These are phyloP conservation scores for Mesoclemmys tuberculata DNA, from an alignment of 2,113 vertebrate genomes.

Conservation along the genomic window DNA sequence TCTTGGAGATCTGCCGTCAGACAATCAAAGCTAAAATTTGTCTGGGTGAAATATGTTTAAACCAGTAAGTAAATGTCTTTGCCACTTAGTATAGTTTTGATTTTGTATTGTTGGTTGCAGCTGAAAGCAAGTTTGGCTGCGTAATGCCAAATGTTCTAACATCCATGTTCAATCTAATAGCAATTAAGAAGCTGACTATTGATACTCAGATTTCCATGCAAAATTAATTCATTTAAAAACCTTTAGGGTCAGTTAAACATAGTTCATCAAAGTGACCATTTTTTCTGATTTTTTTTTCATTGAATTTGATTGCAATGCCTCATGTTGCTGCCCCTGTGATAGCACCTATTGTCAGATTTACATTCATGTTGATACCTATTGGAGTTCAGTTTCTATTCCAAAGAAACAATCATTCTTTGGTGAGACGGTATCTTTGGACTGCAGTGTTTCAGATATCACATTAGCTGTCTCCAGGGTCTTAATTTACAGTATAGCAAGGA, in stretches of 20 bases:
- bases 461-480: not conserved
- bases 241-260: not conserved
- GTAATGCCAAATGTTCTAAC: not conserved
- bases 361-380: not conserved
- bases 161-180: not conserved
- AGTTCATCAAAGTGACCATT: not conserved
- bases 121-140: not conserved
- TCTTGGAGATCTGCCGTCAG: conserved; percentile 24
- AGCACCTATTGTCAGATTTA: not conserved
- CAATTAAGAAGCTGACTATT: not conserved
- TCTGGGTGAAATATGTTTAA: conserved; percentile 16
- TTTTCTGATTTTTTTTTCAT: not conserved
- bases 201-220: not conserved
- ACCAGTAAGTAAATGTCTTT: conserved; percentile 46
- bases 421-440: not conserved
- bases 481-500: not conserved
- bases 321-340: not conserved
- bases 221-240: not conserved
- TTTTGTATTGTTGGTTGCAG: not conserved
- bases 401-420: not conserved
- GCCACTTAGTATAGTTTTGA: not conserved
- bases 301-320: not conserved
- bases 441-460: not conserved
- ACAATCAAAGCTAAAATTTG: not conserved
- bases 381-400: not conserved